Evolutionary conservation across 2,797 vertebrate species (phyloP).

Genomic region (Chiroxiphia lanceolata): DNA sequence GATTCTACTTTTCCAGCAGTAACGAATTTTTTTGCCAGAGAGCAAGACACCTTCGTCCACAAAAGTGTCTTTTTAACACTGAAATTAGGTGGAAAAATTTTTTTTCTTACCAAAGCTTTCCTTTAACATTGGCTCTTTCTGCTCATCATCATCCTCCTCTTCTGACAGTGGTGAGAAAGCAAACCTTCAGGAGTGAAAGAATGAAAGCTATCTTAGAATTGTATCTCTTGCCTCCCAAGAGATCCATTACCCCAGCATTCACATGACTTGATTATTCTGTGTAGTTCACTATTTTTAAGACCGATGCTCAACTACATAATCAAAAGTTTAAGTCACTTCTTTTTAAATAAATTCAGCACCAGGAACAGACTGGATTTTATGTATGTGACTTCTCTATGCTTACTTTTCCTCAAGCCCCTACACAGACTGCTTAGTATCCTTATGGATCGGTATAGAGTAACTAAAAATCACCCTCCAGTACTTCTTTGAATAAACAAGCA

Average conservation of each 20-base stretch:
- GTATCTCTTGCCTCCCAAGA: neutral
- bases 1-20: neutral
- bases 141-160: conserved; percentile 93
- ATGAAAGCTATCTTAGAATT: neutral
- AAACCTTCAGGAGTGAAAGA: conserved; percentile 79
- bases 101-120: conserved; percentile 87
- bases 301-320: neutral
- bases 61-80: neutral
- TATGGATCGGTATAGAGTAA: neutral
- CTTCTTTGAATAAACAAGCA: neutral
- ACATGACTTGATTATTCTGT: neutral
- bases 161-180: conserved; percentile 95
- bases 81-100: neutral
- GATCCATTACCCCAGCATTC: neutral
- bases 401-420: neutral
- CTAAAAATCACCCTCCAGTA: neutral
- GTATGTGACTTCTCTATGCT: neutral
- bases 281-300: neutral
- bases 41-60: neutral
- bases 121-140: conserved; percentile 96
- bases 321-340: neutral
- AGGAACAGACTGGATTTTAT: neutral
- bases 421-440: neutral
- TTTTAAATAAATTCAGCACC: neutral
- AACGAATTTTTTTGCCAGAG: neutral